Evolutionary conservation across 2,113 vertebrate species (phyloP).

Genomic region (Platichthys stellatus): DNA sequence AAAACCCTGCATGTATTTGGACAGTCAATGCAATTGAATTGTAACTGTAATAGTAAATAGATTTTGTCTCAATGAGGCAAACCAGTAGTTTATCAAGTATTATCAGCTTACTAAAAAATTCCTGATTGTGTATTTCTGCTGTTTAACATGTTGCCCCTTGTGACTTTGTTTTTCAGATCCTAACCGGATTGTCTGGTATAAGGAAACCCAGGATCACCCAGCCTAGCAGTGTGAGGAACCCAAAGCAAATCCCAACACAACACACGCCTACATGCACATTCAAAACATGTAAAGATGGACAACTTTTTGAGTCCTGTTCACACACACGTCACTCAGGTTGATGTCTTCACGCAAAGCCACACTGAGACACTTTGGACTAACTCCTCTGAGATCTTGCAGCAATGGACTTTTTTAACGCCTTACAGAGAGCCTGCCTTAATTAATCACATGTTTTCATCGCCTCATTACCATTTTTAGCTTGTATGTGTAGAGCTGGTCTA

Average conservation of each 20-base stretch:
- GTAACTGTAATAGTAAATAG: too few relatives aligned
- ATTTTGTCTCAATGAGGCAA: too few relatives aligned
- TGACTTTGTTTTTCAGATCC: conserved; percentile 72
- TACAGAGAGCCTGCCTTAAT: conserved; percentile 83
- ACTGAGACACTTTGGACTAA: conserved; percentile 83
- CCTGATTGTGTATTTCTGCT: neutral
- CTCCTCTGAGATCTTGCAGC: conserved; percentile 77
- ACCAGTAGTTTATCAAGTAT: too few relatives aligned
- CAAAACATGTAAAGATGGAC: conserved; percentile 63
- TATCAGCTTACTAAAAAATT: too few relatives aligned
- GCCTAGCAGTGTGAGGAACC: conserved; percentile 65
- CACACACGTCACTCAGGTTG: conserved; percentile 76
- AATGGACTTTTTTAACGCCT: conserved; percentile 83
- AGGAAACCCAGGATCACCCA: conserved; percentile 74
- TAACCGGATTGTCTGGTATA: conserved; percentile 80
- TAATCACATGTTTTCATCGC: conserved; percentile 67
- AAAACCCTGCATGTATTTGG: too few relatives aligned
- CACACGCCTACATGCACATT: conserved; percentile 63
- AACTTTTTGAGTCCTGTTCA: conserved; percentile 56
- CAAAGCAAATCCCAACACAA: conserved; percentile 22
- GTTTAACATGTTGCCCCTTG: neutral
- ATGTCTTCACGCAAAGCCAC: conserved; percentile 78
- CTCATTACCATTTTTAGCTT: conserved; percentile 68
- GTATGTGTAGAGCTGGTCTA: conserved; percentile 44
- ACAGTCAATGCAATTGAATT: too few relatives aligned